Percentiles rank a stretch among this genome's conserved stretches.
Conservation (phyloP, 1,140 invertebrate species). For the Zaprionus nigranus region DNA sequence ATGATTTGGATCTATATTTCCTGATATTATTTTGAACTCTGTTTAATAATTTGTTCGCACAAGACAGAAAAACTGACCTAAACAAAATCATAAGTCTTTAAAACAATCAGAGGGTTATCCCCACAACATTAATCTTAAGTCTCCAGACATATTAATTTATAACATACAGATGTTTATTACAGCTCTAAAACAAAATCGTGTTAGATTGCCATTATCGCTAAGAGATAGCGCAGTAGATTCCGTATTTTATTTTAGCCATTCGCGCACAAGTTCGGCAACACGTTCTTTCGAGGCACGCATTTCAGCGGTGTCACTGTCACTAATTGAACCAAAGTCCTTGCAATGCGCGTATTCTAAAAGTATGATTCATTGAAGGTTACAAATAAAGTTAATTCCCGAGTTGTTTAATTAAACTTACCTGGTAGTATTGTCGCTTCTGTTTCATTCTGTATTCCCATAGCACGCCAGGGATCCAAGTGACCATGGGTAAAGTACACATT, state of each 20-base stretch:
- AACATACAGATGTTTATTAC: conserved; percentile 13
- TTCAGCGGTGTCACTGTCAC: conserved; percentile 84
- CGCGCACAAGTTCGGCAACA: conserved; percentile 66
- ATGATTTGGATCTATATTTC: conserved; percentile 11
- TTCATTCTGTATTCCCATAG: conserved; percentile 85
- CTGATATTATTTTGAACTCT: not conserved
- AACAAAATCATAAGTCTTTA: not conserved
- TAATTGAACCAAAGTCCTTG: conserved; percentile 87
- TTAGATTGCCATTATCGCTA: conserved; percentile 16
- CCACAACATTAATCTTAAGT: not conserved
- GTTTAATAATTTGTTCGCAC: not conserved
- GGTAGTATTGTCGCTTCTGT: conserved; percentile 69
- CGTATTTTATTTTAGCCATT: conserved; percentile 66
- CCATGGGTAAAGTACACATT: conserved; percentile 89
- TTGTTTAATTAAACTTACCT: conserved; percentile 35
- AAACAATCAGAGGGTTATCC: not conserved
- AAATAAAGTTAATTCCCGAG: not conserved
- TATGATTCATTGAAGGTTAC: not conserved
- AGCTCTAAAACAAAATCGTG: conserved; percentile 7
- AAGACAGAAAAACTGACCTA: not conserved
- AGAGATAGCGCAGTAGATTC: not conserved
- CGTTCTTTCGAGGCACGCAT: conserved; percentile 84
- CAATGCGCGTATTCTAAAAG: conserved; percentile 88
- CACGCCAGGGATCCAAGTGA: conserved; percentile 88
- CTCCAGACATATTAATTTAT: not conserved